These are phyloP conservation scores for Chroicocephalus ridibundus DNA, from an alignment of 2,113 vertebrate species.

Conservation along the genomic window DNA sequence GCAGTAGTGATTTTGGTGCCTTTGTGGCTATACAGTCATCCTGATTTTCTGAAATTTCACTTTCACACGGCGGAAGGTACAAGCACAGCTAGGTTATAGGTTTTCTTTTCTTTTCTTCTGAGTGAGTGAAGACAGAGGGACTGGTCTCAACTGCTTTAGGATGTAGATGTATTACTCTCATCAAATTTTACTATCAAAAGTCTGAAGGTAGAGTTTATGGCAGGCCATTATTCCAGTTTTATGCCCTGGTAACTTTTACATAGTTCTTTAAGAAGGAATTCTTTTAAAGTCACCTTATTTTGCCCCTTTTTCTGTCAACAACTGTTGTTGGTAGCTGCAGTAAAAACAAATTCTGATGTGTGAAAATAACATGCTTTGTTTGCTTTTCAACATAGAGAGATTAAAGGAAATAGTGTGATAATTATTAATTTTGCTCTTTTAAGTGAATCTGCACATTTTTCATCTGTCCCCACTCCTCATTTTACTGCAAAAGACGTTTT, in stretches of 20 bases:
- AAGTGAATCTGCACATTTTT: constrained; percentile 41
- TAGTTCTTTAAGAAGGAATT: background rate
- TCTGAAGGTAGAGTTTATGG: constrained; percentile 19
- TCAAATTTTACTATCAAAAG: constrained; percentile 16
- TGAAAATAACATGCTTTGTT: constrained; percentile 67
- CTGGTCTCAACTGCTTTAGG: background rate
- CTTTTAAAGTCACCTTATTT: constrained; percentile 49
- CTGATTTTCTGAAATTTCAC: background rate
- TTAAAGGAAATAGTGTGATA: constrained; percentile 58
- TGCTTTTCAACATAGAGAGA: constrained; percentile 56
- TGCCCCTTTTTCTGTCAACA: constrained; percentile 50
- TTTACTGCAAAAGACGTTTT: background rate
- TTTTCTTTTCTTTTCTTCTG: background rate
- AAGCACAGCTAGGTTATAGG: background rate
- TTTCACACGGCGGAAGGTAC: background rate
- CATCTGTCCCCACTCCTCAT: background rate
- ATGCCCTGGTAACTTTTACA: background rate
- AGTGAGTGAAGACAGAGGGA: background rate
- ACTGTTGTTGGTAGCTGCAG: constrained; percentile 50
- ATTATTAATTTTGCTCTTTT: constrained; percentile 67
- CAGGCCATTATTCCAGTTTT: background rate
- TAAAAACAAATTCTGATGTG: constrained; percentile 63
- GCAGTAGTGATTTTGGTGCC: background rate
- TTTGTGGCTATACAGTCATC: background rate
- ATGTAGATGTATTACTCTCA: background rate